Evolutionary conservation across 2,888 invertebrate genomes (phyloP).

Genomic region (Drosophila neotestacea): DNA sequence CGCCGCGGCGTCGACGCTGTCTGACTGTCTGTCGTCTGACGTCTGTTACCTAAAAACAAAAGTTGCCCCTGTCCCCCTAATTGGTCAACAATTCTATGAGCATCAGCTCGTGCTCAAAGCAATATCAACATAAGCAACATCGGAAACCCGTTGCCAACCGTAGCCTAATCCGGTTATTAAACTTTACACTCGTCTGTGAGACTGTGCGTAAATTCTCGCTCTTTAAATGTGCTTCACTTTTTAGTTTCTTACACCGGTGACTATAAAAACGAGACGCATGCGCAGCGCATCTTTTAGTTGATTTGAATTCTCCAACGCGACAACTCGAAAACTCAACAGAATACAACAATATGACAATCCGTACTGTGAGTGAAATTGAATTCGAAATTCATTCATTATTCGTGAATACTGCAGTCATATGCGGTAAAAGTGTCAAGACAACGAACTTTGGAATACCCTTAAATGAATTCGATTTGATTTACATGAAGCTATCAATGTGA

Average conservation of each 20-base stretch:
- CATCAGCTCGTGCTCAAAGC: slow-evolving; percentile 15
- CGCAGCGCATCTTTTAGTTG: slow-evolving; percentile 75
- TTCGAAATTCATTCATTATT: not conserved
- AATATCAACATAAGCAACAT: slow-evolving; percentile 24
- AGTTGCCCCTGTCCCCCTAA: slow-evolving; percentile 43
- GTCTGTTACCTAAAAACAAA: slow-evolving; percentile 36
- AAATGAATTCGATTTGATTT: too few species aligned
- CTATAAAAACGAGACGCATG: slow-evolving; percentile 66
- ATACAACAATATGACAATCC: slow-evolving; percentile 42
- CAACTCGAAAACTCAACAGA: slow-evolving; percentile 15
- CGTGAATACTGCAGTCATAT: not conserved
- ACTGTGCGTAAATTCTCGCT: slow-evolving; percentile 47
- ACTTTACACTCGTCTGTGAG: slow-evolving; percentile 62
- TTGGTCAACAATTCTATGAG: slow-evolving; percentile 40
- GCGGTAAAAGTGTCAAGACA: not conserved
- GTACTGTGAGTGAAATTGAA: slow-evolving; percentile 51
- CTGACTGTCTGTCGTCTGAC: not conserved
- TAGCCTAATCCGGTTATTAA: slow-evolving; percentile 78
- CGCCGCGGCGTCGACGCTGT: slow-evolving; percentile 1
- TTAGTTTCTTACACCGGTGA: slow-evolving; percentile 34
- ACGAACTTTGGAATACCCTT: too few species aligned
- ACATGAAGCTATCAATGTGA: not conserved
- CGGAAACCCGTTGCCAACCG: slow-evolving; percentile 57
- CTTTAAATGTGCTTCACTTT: slow-evolving; percentile 53
- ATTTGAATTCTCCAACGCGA: slow-evolving; percentile 46